A percentile compares a stretch with the other conserved stretches of the same genome.
Conservation (phyloP, 2,888 invertebrate genomes). For the Lomographa bimaculata region DNA sequence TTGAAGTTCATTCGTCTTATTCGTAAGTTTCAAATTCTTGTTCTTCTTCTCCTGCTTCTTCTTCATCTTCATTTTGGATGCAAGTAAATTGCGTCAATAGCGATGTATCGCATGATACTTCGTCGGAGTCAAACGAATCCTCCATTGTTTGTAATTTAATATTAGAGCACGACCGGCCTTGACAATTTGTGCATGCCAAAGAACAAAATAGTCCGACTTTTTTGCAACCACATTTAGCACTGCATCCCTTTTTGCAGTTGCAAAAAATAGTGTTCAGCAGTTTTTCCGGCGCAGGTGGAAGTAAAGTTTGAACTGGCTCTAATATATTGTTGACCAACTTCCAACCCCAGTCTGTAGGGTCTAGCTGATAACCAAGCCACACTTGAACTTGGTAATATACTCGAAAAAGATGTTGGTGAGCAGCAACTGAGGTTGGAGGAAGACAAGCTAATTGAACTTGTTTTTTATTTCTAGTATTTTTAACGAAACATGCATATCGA, state of each 20-base stretch:
- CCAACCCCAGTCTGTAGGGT: constrained; percentile 5
- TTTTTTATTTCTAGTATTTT: constrained; percentile 5
- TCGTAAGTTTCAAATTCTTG: constrained; percentile 4
- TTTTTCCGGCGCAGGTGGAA: constrained; percentile 6
- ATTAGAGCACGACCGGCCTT: too few species aligned
- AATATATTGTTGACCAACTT: constrained; percentile 2
- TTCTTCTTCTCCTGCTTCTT: constrained; percentile 7
- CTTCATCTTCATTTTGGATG: constrained; percentile 5
- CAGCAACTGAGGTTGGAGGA: constrained; percentile 4
- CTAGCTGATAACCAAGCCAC: constrained; percentile 2
- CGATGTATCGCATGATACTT: not conserved
- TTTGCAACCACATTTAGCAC: constrained; percentile 4
- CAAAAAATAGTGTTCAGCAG: constrained; percentile 6
- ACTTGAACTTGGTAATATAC: constrained; percentile 2
- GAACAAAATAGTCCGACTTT: constrained; percentile 1
- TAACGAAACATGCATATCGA: constrained; percentile 3
- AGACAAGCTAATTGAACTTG: constrained; percentile 4
- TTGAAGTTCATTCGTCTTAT: constrained; percentile 8
- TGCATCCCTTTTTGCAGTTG: constrained; percentile 4
- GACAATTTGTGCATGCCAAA: not conserved
- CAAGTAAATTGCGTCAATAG: too few species aligned
- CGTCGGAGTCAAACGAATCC: constrained; percentile 1
- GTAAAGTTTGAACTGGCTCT: constrained; percentile 5
- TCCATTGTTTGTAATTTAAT: not conserved
- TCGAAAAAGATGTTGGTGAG: not conserved